Evolutionary conservation across 1,140 invertebrate species (phyloP).

Genomic region (Diabrotica virgifera): DNA sequence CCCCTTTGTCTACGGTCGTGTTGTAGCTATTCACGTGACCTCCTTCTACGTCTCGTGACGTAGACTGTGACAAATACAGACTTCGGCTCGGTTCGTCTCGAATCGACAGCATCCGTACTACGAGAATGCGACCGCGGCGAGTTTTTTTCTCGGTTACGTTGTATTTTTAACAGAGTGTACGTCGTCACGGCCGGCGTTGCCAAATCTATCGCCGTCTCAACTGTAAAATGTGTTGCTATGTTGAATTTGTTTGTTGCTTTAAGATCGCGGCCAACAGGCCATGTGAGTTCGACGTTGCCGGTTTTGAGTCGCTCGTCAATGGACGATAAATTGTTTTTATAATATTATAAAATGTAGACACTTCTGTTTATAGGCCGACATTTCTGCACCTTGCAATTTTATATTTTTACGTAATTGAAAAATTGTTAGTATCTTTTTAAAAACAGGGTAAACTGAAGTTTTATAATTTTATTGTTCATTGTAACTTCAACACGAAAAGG

Average conservation of each 20-base stretch:
- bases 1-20: too few relatives aligned
- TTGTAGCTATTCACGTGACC: slow-evolving; percentile 25
- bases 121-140: slow-evolving; percentile 52
- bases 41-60: slow-evolving; percentile 17
- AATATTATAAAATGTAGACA: background rate
- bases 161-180: slow-evolving; percentile 53
- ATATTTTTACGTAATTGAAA: too few relatives aligned
- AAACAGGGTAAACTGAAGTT: too few relatives aligned
- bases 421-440: too few relatives aligned
- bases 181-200: slow-evolving; percentile 54
- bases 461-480: too few relatives aligned
- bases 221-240: background rate
- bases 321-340: background rate
- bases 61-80: slow-evolving; percentile 19
- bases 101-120: slow-evolving; percentile 39
- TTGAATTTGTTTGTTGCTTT: background rate
- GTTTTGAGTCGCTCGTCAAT: too few relatives aligned
- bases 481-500: too few relatives aligned
- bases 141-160: slow-evolving; percentile 50
- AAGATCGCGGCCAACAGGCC: background rate
- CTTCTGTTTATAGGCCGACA: background rate
- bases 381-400: too few relatives aligned
- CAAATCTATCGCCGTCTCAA: slow-evolving; percentile 25
- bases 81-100: background rate
- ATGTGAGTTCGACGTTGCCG: background rate